Base-by-base conservation (phyloP, 1,140 invertebrate species). In the Phymastichus coffea region DNA sequence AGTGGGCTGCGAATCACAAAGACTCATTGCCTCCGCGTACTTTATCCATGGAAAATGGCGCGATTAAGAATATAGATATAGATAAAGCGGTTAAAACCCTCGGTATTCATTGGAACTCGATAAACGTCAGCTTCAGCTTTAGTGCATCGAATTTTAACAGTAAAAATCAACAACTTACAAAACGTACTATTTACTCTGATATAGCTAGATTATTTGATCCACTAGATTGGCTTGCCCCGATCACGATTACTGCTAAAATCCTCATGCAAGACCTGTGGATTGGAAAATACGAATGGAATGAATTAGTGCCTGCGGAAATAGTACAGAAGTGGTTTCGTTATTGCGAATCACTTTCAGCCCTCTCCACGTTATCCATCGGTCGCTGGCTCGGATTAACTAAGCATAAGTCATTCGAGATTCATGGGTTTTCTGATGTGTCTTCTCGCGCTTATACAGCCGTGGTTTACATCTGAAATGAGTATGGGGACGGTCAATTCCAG, bases 211-310 rank as follows among this genome's bases (percentile, higher is more conserved):
- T 67, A 4, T 70, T 66, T 26, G 66, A 71, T 49, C 63, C 57
- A 2, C 28, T 66, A 2, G 73, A 70, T 12, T 66, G 64, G 37
- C 20, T 72, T 0, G 28, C 63, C 2, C 74, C 72, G 9, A 28
- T 69, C 0, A 65, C 64, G 0, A 46, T 77, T 8, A 30, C 35
- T 2, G 63, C 58, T 0, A 75, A 75, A 58, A 65, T 75, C 1
- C 57, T 77, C 1, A 64, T 76, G 33, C 71, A 75, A 63, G 61
- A 63, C 10, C 7, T 75, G 2, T n/a, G n/a, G n/a, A n/a, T n/a
- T n/a, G n/a, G n/a, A n/a, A n/a, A n/a, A n/a, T n/a, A n/a, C n/a
- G n/a, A n/a, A n/a, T n/a, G n/a, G n/a, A n/a, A n/a, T n/a, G n/a
- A n/a, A n/a, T n/a, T n/a, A n/a, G n/a, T n/a, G n/a, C n/a, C n/a